phyloP scores from a whole-genome alignment of 2,888 invertebrate genomes.

The Drosophila monieri region DNA sequence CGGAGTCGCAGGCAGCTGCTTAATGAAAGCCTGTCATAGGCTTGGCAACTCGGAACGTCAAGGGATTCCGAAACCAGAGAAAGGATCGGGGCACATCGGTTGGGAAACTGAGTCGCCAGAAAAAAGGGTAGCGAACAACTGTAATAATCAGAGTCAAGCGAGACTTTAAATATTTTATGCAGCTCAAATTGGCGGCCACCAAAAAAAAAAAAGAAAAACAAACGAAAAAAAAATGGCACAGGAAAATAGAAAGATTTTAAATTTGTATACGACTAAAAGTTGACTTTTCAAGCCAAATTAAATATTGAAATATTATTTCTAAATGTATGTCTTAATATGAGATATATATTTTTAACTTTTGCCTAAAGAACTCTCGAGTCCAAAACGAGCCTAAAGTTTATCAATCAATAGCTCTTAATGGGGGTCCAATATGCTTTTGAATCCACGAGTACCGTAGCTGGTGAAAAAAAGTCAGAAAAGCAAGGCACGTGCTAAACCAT shows the following conservation, averaged over 20 bases:
- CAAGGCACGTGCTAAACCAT: slow-evolving; percentile 40
- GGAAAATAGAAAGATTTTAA: background rate
- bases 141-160: slow-evolving; percentile 76
- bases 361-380: background rate
- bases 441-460: slow-evolving; percentile 7
- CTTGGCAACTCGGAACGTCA: slow-evolving; percentile 45
- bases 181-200: slow-evolving; percentile 68
- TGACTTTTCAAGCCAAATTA: background rate
- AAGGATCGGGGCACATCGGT: background rate
- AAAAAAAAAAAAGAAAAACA: slow-evolving; percentile 35
- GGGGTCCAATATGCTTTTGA: slow-evolving; percentile 26
- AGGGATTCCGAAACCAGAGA: slow-evolving; percentile 41
- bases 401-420: slow-evolving; percentile 18
- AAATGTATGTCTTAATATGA: background rate
- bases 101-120: slow-evolving; percentile 6
- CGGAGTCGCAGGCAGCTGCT: slow-evolving; percentile 32
- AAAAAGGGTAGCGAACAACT: slow-evolving; percentile 38
- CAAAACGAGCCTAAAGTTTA: background rate
- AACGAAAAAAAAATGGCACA: slow-evolving; percentile 6
- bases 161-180: slow-evolving; percentile 78
- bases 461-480: slow-evolving; percentile 20
- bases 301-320: background rate
- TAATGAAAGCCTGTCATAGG: slow-evolving; percentile 58
- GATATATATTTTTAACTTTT: background rate
- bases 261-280: slow-evolving; percentile 3